A percentile compares a stretch with the other conserved stretches of the same genome.
Evolutionary conservation across 2,113 vertebrate genomes (phyloP).

Genomic region (Ictidomys tridecemlineatus): DNA sequence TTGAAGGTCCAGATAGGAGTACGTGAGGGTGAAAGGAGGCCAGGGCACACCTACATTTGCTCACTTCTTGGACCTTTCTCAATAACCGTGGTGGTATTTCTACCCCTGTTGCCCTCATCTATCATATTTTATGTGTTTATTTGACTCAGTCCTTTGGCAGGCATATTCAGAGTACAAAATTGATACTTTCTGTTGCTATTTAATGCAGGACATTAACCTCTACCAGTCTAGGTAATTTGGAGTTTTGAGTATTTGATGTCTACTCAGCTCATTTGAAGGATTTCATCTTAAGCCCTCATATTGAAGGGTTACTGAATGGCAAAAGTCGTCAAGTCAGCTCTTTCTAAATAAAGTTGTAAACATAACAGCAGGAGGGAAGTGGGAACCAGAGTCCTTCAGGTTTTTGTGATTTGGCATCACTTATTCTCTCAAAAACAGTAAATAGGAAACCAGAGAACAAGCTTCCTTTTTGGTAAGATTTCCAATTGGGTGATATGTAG

Average conservation of each 20-base stretch:
- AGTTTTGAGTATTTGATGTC: constrained; percentile 57
- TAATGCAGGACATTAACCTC: constrained; percentile 49
- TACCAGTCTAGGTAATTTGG: constrained; percentile 56
- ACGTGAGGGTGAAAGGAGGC: not conserved
- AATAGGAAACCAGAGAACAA: constrained; percentile 82
- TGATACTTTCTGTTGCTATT: constrained; percentile 57
- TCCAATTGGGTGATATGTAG: constrained; percentile 68
- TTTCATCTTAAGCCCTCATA: constrained; percentile 40
- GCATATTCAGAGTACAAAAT: constrained; percentile 37
- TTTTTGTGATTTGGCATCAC: constrained; percentile 70
- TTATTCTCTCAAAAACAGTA: constrained; percentile 84
- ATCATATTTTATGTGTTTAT: constrained; percentile 1
- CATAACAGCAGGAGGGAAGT: constrained; percentile 79
- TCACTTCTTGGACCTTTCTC: not conserved
- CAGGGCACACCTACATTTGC: not conserved
- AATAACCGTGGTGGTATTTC: not conserved
- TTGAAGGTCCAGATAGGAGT: not conserved
- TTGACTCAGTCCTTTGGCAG: constrained; percentile 47
- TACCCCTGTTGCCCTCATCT: not conserved
- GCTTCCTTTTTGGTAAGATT: constrained; percentile 82
- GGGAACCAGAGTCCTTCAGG: constrained; percentile 33
- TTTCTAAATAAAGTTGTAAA: constrained; percentile 81
- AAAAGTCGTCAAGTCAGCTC: constrained; percentile 80
- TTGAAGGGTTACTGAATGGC: constrained; percentile 79
- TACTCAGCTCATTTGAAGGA: constrained; percentile 76